A percentile compares a stretch with the other conserved stretches of the same genome.
Evolutionary conservation across 2,113 vertebrate species (phyloP).

Genomic region (Lepus timidus): DNA sequence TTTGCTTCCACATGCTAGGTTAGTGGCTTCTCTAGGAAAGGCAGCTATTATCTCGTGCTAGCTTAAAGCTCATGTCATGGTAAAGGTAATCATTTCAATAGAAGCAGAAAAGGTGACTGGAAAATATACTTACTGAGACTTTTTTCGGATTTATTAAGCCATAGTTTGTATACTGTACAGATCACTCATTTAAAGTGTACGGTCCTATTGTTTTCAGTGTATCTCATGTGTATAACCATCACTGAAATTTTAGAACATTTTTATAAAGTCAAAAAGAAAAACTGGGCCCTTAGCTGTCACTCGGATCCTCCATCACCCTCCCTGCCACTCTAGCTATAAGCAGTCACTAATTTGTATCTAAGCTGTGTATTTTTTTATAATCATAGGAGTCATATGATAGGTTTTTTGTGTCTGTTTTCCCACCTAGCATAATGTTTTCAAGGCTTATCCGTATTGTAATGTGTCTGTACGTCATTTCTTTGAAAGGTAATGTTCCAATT

Average conservation of each 20-base stretch:
- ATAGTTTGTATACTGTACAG: background rate
- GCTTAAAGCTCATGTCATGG: background rate
- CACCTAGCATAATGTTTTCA: background rate
- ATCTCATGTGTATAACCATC: background rate
- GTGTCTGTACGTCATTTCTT: background rate
- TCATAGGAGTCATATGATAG: background rate
- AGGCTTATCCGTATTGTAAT: background rate
- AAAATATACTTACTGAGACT: background rate
- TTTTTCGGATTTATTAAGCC: background rate
- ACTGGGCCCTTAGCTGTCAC: background rate
- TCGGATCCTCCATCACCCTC: background rate
- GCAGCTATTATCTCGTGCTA: background rate
- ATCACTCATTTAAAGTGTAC: background rate
- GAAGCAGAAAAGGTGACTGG: background rate
- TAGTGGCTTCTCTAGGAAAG: background rate
- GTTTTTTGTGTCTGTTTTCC: background rate
- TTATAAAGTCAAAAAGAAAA: conserved; percentile 9
- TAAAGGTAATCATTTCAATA: background rate
- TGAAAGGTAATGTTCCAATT: background rate
- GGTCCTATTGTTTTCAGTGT: background rate
- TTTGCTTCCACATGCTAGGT: background rate
- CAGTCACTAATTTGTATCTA: background rate
- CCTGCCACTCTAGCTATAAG: background rate
- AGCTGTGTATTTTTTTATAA: background rate
- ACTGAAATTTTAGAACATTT: background rate